phyloP scores from a whole-genome alignment of 2,797 vertebrate genomes.

The Xyrichtys novacula region DNA sequence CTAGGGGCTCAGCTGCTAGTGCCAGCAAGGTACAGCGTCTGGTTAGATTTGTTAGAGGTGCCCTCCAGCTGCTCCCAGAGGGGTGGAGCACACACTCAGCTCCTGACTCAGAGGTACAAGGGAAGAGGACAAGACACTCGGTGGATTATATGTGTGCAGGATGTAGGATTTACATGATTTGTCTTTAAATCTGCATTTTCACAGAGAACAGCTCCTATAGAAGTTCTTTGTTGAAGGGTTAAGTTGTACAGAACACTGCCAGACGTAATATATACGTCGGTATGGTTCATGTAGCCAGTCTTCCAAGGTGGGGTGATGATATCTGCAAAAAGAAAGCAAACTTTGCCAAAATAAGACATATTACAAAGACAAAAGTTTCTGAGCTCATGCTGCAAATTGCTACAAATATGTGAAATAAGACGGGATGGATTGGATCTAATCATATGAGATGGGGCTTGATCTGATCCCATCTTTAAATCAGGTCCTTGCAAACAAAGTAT shows the following conservation, averaged over 20 bases:
- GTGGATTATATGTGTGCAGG: slow-evolving; percentile 18
- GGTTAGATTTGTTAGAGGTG: slow-evolving; percentile 63
- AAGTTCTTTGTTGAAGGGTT: too few species aligned
- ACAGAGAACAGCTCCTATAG: not conserved
- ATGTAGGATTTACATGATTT: slow-evolving; percentile 23
- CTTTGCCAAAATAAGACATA: too few species aligned
- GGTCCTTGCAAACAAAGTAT: too few species aligned
- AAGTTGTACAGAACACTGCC: not conserved
- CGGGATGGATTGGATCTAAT: too few species aligned
- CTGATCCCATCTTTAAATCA: too few species aligned
- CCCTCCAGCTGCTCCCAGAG: slow-evolving; percentile 60
- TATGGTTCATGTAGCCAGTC: not conserved
- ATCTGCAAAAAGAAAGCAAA: too few species aligned
- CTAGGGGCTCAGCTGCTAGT: slow-evolving; percentile 38
- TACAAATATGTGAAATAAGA: too few species aligned
- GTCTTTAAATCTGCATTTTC: slow-evolving; percentile 3
- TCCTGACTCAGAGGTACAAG: slow-evolving; percentile 22
- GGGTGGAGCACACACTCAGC: slow-evolving; percentile 56
- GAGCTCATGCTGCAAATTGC: too few species aligned
- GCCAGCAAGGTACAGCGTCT: slow-evolving; percentile 34
- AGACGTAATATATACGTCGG: not conserved
- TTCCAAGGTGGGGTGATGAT: too few species aligned
- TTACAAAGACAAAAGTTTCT: too few species aligned
- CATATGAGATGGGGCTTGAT: too few species aligned
- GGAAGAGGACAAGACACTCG: not conserved